Base-by-base conservation (phyloP, 37 sponge, comb jelly and placozoan species). In the Halichondria panicea region DNA sequence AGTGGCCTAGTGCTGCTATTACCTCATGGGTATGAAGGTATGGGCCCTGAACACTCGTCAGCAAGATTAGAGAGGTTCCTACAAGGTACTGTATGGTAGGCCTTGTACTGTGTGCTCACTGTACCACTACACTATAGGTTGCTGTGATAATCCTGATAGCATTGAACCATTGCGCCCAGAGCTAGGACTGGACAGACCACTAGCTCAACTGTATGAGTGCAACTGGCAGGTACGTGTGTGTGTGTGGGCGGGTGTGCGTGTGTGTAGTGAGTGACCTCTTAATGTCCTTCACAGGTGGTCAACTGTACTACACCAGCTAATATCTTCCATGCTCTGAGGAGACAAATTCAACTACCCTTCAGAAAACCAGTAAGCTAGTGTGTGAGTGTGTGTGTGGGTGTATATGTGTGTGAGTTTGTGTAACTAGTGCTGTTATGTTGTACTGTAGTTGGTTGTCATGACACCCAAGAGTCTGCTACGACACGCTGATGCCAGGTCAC, bases 1-100 rank as follows among this genome's bases (percentile, higher is more conserved):
- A 94, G 86, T 67, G 90, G 93, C 0, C 76, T 97, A n/a, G 93
- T 92, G 22, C 41, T 97, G 50, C 77, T 97, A 22, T 78, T 97
- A 13, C 98, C 98, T 21, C 98, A 97, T 70, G 98, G 98, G 27
- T 94, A 92, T 55, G 98, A 97, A 27, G 85, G 82, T 4, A 78
- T 81, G 95, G 98, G 98, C 25, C 98, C 98, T 0, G 98, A 97
- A 63, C 98, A 97, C 75, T 85, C 87, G 28, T 86, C 88, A 69
- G 95, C 92, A 5, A 50, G n/a, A n/a, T n/a, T n/a, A n/a, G n/a
- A n/a, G n/a, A n/a, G n/a, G n/a, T n/a, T n/a, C n/a, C n/a, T n/a
- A n/a, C n/a, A n/a, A n/a, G n/a, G n/a, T n/a, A n/a, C n/a, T n/a
- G n/a, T n/a, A n/a, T n/a, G n/a, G n/a, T n/a, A n/a, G n/a, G n/a